Base-by-base conservation (phyloP, 2,888 invertebrate species). In the Rapana venosa region DNA sequence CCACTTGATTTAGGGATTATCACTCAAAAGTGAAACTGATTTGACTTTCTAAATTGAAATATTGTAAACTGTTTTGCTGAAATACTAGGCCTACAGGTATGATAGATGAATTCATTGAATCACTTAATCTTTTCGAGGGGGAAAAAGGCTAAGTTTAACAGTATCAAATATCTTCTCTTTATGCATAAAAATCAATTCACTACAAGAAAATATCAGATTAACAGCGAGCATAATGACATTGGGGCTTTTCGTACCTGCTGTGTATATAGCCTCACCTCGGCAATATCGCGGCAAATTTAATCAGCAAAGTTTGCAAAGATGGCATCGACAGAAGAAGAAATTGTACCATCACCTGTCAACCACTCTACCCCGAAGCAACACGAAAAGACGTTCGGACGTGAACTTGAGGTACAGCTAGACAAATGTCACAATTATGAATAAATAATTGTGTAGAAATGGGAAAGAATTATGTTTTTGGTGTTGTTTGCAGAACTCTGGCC, bases 281-380 rank as follows among this genome's bases (percentile, higher is more conserved):
- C n/a, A 26, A 20, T 13, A n/a, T 56, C 58, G 88, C 88, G 88
- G 83, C 61, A 88, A 88, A 79, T 88, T 83, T n/a, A 36, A 81
- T 66, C 35, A 36, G 22, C 15, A 1, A 30, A 17, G 17, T 47
- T 47, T 47, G n/a, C 26, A 20, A 89, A 56, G 70, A 89, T 85
- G 89, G 70, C 85, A 6, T 22, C 89, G 2, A 66, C 66, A n/a
- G 35, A 61, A 32, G 84, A 89, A 84, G 13, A 47, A 30, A 85
- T 89, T 26, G 47, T 56, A 30, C 85, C 32, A 0, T 85, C 32
- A 0, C 89, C 89, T 36, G 32, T 36, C 26, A 74, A 56, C 32
- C 85, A 74, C 20, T 89, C 85, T 74, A 89, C 89, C 26, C 89
- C 77, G 36, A 88, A 88, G 30, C 88, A 88, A 20, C 1, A 30